These are phyloP conservation scores for Crossaster papposus DNA, from an alignment of 53 echinoderm and acorn worm species.

Conservation along the genomic window DNA sequence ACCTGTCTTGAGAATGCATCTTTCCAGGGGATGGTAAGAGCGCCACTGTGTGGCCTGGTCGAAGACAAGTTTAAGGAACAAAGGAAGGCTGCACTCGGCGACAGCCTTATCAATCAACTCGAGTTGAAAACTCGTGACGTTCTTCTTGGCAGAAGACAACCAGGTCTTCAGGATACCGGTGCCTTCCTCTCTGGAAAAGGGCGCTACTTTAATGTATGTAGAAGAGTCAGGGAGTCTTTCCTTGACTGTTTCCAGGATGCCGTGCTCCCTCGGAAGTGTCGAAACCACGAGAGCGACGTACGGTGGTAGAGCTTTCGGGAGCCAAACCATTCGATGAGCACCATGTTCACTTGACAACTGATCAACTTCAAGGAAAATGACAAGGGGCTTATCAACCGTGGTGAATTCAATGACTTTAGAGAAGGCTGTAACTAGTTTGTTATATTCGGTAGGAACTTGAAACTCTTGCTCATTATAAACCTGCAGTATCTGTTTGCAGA, in stretches of 20 bases:
- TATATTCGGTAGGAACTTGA: constrained; percentile 53
- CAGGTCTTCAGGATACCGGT: constrained; percentile 18
- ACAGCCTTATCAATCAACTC: constrained; percentile 35
- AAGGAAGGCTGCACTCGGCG: constrained; percentile 55
- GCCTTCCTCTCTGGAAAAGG: constrained; percentile 39
- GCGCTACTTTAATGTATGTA: constrained; percentile 26
- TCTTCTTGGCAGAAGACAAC: constrained; percentile 28
- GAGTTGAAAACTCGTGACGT: constrained; percentile 34
- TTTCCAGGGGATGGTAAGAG: constrained; percentile 37
- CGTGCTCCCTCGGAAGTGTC: constrained; percentile 58
- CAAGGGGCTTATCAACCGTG: constrained; percentile 46
- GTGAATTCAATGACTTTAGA: constrained; percentile 22
- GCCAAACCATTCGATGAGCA: constrained; percentile 63
- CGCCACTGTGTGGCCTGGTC: constrained; percentile 57
- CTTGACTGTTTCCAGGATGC: constrained; percentile 41
- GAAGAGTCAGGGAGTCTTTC: constrained; percentile 10
- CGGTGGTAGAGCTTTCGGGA: constrained; percentile 52
- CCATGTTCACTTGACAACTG: constrained; percentile 61
- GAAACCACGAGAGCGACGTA: constrained; percentile 57
- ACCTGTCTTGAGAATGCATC: constrained; percentile 38
- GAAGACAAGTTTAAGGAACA: constrained; percentile 65
- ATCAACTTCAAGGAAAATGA: constrained; percentile 63
- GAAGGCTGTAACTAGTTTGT: constrained; percentile 48
- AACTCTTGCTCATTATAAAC: constrained; percentile 38
- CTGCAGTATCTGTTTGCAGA: constrained; percentile 54